phyloP scores from a whole-genome alignment of 2,113 vertebrate species.

The Etia nguti region DNA sequence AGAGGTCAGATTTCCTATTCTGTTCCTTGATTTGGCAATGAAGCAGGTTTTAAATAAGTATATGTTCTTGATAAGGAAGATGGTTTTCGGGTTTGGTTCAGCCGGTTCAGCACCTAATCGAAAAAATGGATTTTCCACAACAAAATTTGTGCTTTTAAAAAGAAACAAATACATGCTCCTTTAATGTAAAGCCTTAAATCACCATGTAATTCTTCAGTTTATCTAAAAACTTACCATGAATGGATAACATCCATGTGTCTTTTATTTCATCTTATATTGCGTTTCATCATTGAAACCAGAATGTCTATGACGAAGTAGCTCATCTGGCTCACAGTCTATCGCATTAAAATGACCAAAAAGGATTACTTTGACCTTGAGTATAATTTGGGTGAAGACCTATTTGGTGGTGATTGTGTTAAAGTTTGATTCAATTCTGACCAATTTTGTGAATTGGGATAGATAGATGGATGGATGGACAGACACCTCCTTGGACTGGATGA shows the following conservation, averaged over 20 bases:
- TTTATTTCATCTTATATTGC: rapidly evolving
- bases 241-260: background rate
- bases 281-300: rapidly evolving
- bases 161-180: background rate
- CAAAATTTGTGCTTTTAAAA: background rate
- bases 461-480: background rate
- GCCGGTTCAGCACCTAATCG: rapidly evolving
- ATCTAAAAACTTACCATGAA: rapidly evolving
- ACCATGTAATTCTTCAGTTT: background rate
- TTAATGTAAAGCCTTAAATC: background rate
- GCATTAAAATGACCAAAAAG: background rate
- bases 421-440: background rate
- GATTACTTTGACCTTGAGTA: rapidly evolving
- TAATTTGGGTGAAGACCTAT: background rate
- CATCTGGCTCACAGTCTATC: background rate
- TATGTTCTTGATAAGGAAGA: background rate
- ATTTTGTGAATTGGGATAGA: background rate
- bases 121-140: background rate
- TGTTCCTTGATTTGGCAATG: slow-evolving; percentile 1
- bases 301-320: background rate
- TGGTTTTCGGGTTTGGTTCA: background rate
- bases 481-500: background rate
- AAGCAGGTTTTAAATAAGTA: slow-evolving; percentile 16
- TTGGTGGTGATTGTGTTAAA: background rate
- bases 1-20: slow-evolving; percentile 41